Conservation (phyloP, 2,113 vertebrate genomes). For the Boleophthalmus pectinirostris region DNA sequence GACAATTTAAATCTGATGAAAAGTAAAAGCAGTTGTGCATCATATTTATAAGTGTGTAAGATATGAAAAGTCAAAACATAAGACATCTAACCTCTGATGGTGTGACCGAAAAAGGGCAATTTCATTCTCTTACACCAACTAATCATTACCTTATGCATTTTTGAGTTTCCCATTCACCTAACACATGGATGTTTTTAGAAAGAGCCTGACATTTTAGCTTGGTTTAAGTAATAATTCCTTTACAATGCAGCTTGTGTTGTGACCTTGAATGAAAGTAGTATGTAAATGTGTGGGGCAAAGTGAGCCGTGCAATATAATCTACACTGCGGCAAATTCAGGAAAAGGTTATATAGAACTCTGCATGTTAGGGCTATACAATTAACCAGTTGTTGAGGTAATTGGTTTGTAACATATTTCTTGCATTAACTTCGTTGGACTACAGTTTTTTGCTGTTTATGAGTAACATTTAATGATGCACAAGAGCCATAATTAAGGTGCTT, state of each 20-base stretch:
- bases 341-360: neutral
- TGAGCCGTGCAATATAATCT: neutral
- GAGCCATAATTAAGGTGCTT: conserved; percentile 45
- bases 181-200: neutral
- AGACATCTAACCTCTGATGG: too few relatives aligned
- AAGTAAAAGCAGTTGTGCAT: neutral
- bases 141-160: neutral
- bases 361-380: too few relatives aligned
- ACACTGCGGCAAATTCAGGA: neutral
- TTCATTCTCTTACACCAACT: too few relatives aligned
- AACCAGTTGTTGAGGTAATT: neutral
- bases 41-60: neutral
- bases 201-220: neutral
- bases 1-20: neutral
- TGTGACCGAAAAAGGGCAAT: too few relatives aligned
- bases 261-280: neutral
- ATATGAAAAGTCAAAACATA: too few relatives aligned
- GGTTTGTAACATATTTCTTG: neutral
- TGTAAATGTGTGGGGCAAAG: neutral
- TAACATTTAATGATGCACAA: conserved; percentile 13
- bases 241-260: neutral
- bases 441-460: neutral
- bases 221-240: neutral
- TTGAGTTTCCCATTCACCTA: neutral
- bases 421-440: neutral